A percentile compares a stretch with the other conserved stretches of the same genome.
phyloP scores from a whole-genome alignment of 2,888 invertebrate species.

The Eurois occulta region DNA sequence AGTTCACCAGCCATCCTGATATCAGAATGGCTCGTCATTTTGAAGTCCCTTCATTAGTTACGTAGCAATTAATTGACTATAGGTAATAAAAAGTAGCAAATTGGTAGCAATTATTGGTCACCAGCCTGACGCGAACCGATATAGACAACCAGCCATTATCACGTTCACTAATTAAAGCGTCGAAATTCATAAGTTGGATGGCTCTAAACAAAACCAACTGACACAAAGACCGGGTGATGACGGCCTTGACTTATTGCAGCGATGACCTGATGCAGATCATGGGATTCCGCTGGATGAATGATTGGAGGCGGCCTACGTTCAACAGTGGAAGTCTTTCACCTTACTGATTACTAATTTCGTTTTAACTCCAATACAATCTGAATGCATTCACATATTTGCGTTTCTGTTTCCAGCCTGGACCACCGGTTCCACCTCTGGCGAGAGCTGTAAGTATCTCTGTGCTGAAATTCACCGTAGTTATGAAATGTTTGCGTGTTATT shows the following conservation, averaged over 20 bases:
- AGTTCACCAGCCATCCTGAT: too few relatives aligned
- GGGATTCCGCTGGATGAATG: not conserved
- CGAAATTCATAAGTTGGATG: not conserved
- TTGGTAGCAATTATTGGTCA: too few relatives aligned
- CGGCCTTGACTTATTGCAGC: not conserved
- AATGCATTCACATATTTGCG: not conserved
- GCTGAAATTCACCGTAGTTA: not conserved
- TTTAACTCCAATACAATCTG: not conserved
- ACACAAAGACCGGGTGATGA: not conserved
- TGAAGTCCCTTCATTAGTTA: too few relatives aligned
- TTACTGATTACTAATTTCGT: not conserved
- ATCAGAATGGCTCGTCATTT: too few relatives aligned
- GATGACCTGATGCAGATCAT: not conserved
- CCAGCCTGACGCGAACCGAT: too few relatives aligned
- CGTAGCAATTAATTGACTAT: too few relatives aligned
- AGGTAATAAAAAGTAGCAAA: too few relatives aligned
- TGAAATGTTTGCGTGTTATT: not conserved
- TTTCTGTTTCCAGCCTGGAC: constrained; percentile 76
- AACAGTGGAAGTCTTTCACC: not conserved
- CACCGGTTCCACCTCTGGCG: constrained; percentile 81
- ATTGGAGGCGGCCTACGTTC: not conserved
- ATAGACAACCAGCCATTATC: too few relatives aligned
- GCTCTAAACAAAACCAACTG: not conserved
- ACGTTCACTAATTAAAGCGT: not conserved
- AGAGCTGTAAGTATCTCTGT: constrained; percentile 78